A percentile compares a stretch with the other conserved stretches of the same genome.
Evolutionary conservation across 2,888 invertebrate species (phyloP).

Genomic region (Agrochola macilenta): DNA sequence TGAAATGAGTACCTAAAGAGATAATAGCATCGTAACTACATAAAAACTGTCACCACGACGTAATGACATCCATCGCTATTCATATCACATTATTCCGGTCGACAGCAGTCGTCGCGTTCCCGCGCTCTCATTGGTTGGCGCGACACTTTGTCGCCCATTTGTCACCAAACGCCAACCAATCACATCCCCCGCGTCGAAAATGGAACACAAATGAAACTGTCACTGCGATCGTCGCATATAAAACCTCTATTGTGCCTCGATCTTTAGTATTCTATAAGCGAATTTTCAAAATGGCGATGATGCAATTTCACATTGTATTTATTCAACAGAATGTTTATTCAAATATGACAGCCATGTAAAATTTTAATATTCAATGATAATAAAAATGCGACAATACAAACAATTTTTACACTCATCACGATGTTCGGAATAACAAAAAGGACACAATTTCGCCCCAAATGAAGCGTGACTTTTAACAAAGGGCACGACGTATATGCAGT

Average conservation of each 20-base stretch:
- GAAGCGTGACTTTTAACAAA: conserved; percentile 89
- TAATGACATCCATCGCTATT: conserved; percentile 75
- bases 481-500: conserved; percentile 80
- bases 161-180: conserved; percentile 88
- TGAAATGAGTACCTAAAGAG: conserved; percentile 9
- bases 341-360: conserved; percentile 69
- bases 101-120: conserved; percentile 64
- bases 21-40: conserved; percentile 49
- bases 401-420: conserved; percentile 87
- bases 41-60: conserved; percentile 67
- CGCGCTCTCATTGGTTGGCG: conserved; percentile 78
- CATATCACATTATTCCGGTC: conserved; percentile 74
- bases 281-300: conserved; percentile 66
- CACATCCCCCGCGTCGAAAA: conserved; percentile 75
- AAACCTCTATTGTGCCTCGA: conserved; percentile 50
- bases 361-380: conserved; percentile 63
- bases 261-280: conserved; percentile 60
- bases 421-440: conserved; percentile 88
- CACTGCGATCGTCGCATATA: conserved; percentile 80
- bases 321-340: conserved; percentile 47
- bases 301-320: conserved; percentile 27
- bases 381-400: conserved; percentile 74
- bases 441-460: conserved; percentile 88
- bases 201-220: conserved; percentile 84
- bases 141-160: conserved; percentile 87